Conservation (phyloP, 2,797 vertebrate species). For the Platyrinchus mystaceus region DNA sequence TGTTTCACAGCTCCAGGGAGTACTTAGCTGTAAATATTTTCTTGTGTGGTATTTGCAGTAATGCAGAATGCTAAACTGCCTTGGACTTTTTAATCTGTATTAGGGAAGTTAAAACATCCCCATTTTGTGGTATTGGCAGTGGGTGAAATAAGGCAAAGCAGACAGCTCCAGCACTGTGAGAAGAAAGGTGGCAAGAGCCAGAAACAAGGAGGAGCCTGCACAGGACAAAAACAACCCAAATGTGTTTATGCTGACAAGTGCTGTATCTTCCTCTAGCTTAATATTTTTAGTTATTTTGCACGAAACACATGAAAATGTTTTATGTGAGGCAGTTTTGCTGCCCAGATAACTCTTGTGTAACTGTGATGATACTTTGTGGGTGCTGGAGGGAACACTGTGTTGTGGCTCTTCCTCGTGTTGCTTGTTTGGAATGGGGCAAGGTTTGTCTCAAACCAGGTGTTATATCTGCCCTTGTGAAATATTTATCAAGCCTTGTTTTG, state of each 20-base stretch:
- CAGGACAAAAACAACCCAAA: neutral
- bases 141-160: neutral
- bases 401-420: neutral
- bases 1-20: neutral
- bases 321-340: neutral
- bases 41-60: neutral
- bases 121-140: neutral
- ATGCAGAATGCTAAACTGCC: neutral
- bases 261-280: neutral
- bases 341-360: neutral
- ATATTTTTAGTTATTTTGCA: neutral
- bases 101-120: neutral
- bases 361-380: neutral
- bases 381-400: neutral
- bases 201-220: neutral
- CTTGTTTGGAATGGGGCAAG: neutral
- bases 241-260: neutral
- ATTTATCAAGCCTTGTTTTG: neutral
- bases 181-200: neutral
- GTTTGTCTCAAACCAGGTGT: neutral
- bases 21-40: neutral
- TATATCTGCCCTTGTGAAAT: neutral
- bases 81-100: neutral
- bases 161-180: neutral
- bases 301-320: neutral